phyloP scores from a whole-genome alignment of 92 coral and sea anemone species.

The Epizoanthus illoricatus region DNA sequence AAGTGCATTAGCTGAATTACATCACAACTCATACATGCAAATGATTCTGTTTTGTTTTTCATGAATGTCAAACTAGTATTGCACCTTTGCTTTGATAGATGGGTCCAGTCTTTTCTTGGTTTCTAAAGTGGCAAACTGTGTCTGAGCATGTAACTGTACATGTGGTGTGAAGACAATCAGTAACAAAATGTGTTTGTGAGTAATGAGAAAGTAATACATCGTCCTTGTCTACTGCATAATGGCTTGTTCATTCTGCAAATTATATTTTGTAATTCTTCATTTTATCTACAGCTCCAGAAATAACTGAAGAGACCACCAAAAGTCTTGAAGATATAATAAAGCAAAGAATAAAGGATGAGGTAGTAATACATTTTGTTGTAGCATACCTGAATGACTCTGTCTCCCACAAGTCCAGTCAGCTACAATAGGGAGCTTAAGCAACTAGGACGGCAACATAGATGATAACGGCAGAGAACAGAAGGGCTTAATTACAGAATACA shows the following conservation, averaged over 20 bases:
- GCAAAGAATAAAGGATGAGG: slow-evolving; percentile 92
- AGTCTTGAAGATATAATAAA: slow-evolving; percentile 81
- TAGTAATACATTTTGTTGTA: slow-evolving; percentile 1
- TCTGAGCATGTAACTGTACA: not conserved
- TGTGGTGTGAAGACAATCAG: not conserved
- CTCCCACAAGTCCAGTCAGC: no score
- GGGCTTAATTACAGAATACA: no score
- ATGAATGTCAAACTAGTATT: no score
- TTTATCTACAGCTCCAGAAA: slow-evolving; percentile 79
- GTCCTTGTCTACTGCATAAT: not conserved
- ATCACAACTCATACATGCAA: no score
- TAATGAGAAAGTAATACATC: not conserved
- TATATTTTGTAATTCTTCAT: not conserved
- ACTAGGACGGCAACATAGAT: no score
- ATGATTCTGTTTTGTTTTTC: no score
- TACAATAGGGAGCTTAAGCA: no score
- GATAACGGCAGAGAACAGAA: no score
- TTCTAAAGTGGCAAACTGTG: not conserved
- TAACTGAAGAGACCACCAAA: slow-evolving; percentile 92
- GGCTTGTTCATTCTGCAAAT: not conserved
- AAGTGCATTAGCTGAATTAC: no score
- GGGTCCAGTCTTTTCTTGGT: no score
- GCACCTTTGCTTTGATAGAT: no score
- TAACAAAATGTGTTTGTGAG: not conserved
- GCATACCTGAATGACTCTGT: no score